Conservation (phyloP, 1,140 invertebrate species). For the Rhagoletis pomonella region DNA sequence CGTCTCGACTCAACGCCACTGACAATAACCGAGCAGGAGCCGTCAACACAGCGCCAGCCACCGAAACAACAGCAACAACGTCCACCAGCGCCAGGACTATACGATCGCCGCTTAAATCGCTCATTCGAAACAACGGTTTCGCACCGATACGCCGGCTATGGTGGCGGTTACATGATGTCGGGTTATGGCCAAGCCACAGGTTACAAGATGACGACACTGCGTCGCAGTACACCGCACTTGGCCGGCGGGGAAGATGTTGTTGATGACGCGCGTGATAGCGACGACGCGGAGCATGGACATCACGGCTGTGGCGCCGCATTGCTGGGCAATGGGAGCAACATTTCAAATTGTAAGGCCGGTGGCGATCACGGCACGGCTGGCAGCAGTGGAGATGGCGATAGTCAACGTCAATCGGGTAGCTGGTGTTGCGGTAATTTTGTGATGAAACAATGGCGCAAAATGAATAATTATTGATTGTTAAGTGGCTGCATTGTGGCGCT, state of each 20-base stretch:
- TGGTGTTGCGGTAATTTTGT: constrained; percentile 79
- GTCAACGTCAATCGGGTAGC: constrained; percentile 71
- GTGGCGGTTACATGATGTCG: constrained; percentile 67
- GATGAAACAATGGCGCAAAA: constrained; percentile 76
- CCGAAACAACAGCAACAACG: background rate
- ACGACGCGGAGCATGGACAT: constrained; percentile 14
- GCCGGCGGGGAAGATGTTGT: constrained; percentile 56
- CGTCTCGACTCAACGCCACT: constrained; percentile 20
- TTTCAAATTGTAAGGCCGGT: background rate
- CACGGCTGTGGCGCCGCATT: constrained; percentile 51
- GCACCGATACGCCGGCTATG: constrained; percentile 70
- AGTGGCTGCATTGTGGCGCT: constrained; percentile 13
- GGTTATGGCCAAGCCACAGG: constrained; percentile 54
- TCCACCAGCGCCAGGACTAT: constrained; percentile 64
- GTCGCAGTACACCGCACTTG: constrained; percentile 62
- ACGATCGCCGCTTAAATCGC: constrained; percentile 71
- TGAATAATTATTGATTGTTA: constrained; percentile 73
- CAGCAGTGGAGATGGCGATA: constrained; percentile 53
- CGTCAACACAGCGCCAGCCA: background rate
- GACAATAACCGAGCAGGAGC: constrained; percentile 6
- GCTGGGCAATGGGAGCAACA: constrained; percentile 42
- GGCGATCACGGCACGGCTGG: background rate
- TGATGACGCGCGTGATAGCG: background rate
- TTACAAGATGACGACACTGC: constrained; percentile 54
- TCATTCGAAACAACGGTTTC: constrained; percentile 72